Evolutionary conservation across 1,140 invertebrate genomes (phyloP).

Genomic region (Conus betulinus): DNA sequence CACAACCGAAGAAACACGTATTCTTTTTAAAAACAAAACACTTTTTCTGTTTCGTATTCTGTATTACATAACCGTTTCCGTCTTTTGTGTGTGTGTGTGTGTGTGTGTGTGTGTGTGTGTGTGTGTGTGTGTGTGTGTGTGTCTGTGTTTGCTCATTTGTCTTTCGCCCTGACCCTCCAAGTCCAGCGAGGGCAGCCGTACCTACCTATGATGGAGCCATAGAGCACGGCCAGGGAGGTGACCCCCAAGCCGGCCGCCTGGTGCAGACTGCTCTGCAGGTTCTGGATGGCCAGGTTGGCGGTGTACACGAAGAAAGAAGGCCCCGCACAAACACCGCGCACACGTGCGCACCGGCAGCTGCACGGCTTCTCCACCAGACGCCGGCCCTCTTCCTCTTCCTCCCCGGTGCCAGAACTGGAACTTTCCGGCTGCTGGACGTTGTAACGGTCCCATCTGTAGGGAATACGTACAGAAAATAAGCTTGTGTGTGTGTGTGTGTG

Average conservation of each 20-base stretch:
- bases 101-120: no score
- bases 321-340: conserved; percentile 53
- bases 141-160: background rate
- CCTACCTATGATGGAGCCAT: conserved; percentile 49
- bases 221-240: conserved; percentile 47
- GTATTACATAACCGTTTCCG: no score
- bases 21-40: no score
- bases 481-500: no score
- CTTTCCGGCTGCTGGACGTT: background rate
- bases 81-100: no score
- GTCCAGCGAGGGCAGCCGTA: no score
- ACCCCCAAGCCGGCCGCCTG: conserved; percentile 53
- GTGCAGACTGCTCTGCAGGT: conserved; percentile 70
- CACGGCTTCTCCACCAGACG: conserved; percentile 4
- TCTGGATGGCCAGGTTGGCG: conserved; percentile 64
- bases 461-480: no score
- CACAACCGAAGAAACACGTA: no score
- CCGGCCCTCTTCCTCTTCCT: background rate
- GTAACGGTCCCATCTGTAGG: background rate
- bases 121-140: background rate
- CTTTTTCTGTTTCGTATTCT: no score
- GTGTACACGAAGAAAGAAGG: conserved; percentile 61
- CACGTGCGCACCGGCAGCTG: conserved; percentile 42
- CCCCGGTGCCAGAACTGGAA: background rate
- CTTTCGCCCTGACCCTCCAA: background rate